Evolutionary conservation across 30 jellyfish, hydroid and myxozoan species (phyloP), one percentile per base, ranked within the genome.

Genomic region (Thelohanellus kitauei): DNA sequence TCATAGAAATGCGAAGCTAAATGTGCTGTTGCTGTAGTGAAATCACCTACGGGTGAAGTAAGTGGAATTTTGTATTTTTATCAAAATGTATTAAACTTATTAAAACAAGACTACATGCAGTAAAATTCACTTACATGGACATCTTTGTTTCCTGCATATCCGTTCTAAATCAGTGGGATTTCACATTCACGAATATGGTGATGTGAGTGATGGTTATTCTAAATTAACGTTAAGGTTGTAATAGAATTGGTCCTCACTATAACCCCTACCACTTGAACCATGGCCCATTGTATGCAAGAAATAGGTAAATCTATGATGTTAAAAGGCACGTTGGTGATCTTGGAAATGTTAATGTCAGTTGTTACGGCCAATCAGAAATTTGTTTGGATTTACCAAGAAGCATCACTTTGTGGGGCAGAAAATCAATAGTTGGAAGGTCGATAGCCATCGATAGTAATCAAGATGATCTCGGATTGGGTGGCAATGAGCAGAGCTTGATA

Each of bases 311-410:
- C n/a, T n/a, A n/a, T n/a, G n/a, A n/a, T n/a, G n/a, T n/a, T n/a
- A n/a, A n/a, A n/a, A 54, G 90, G 40, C 90, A 68, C 46, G 75
- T 82, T 45, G 90, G 90, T 12, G 90, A 68, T 48, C 87, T 68
- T 40, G 90, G 90, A 1, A 68, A 68, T 20, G 44, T 68, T 17
- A 45, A 50, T 1, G 85, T 86, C 1, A 84, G 57, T 3, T 68
- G 54, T 20, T 48, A 59, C 40, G 86, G 86, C 1, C 14, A 13
- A 14, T 71, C 90, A 18, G 45, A 31, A 16, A 56, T 68, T 14
- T 43, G 62, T n/a, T n/a, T n/a, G n/a, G n/a, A n/a, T n/a, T n/a
- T n/a, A n/a, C n/a, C n/a, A n/a, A n/a, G n/a, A n/a, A n/a, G n/a
- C n/a, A n/a, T 68, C 10, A 56, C 58, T 18, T 44, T 68, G 43